phyloP scores from a whole-genome alignment of 2,797 vertebrate genomes.

The Danio jaintianensis region DNA sequence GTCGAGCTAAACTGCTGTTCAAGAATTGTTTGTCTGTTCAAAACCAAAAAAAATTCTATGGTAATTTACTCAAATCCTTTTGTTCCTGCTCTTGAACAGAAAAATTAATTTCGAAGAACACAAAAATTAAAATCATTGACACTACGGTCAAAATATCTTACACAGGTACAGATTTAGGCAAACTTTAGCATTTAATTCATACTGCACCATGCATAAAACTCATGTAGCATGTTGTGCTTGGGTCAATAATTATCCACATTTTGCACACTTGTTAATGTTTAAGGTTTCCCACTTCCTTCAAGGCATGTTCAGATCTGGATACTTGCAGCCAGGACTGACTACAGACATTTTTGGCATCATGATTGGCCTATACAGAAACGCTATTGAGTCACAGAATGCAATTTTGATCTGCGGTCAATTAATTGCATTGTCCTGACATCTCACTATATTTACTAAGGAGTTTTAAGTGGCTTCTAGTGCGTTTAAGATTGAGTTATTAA shows the following conservation, averaged over 20 bases:
- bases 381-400: too few species aligned
- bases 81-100: not conserved
- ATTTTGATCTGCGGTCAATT: too few species aligned
- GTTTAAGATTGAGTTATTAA: not conserved
- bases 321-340: too few species aligned
- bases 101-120: not conserved
- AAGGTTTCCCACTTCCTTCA: too few species aligned
- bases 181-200: not conserved
- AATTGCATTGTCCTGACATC: too few species aligned
- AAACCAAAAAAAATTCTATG: not conserved
- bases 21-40: too few species aligned
- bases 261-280: too few species aligned
- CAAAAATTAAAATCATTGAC: not conserved
- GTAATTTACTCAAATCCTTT: not conserved
- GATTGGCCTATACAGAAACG: too few species aligned
- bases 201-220: not conserved
- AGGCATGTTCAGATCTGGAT: too few species aligned
- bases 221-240: not conserved
- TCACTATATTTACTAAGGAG: not conserved
- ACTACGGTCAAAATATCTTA: not conserved
- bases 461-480: not conserved
- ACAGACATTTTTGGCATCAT: too few species aligned
- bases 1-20: not conserved
- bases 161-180: not conserved
- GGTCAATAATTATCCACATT: not conserved